Evolutionary conservation across 2,113 vertebrate species (phyloP).

Genomic region (Motacilla alba): DNA sequence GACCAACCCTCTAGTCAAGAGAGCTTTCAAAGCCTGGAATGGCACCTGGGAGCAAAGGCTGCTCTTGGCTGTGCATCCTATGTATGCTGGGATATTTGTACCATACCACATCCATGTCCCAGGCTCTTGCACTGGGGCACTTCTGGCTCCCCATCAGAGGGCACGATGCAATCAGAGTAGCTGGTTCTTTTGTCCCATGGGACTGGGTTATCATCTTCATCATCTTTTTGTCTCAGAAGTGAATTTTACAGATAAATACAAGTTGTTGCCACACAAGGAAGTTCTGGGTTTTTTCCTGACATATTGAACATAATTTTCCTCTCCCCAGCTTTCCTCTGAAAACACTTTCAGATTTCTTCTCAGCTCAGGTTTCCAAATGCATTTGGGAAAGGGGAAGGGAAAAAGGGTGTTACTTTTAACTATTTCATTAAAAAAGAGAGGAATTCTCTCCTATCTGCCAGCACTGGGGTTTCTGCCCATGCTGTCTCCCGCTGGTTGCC

Average conservation of each 20-base stretch:
- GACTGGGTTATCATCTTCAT: not conserved
- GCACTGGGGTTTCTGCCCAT: not conserved
- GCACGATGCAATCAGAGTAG: not conserved
- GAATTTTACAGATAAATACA: not conserved
- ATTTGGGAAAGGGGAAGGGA: not conserved
- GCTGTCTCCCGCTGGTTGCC: not conserved
- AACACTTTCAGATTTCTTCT: not conserved
- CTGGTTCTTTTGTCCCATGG: not conserved
- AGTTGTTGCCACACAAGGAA: not conserved
- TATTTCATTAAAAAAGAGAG: not conserved
- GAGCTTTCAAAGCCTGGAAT: not conserved
- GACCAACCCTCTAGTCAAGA: not conserved
- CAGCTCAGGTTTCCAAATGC: not conserved
- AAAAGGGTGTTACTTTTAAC: not conserved
- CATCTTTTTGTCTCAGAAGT: not conserved
- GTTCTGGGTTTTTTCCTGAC: not conserved
- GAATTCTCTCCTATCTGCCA: not conserved
- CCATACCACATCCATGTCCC: fast-evolving
- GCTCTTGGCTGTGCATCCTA: not conserved
- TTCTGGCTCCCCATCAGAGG: not conserved
- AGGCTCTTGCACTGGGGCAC: not conserved
- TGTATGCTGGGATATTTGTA: not conserved
- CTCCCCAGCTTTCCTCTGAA: not conserved
- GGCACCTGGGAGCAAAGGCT: not conserved
- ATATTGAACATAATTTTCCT: not conserved